A percentile compares a stretch with the other conserved stretches of the same genome.
Conservation (phyloP, 1,140 invertebrate genomes). For the Hyles vespertilio region DNA sequence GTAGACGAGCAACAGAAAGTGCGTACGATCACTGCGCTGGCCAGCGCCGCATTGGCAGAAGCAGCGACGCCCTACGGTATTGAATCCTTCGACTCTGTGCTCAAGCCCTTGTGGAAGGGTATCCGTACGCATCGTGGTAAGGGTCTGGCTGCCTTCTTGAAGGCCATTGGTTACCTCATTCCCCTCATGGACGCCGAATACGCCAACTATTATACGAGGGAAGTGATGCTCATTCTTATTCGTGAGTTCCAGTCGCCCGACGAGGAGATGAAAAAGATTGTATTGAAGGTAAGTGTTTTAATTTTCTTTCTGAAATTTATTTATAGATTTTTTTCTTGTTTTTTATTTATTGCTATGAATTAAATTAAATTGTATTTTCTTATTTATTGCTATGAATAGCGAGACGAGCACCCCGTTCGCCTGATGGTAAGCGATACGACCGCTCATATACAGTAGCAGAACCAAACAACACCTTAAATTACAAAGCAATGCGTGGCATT, state of each 20-base stretch:
- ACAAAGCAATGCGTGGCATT: too few relatives aligned
- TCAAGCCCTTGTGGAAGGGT: constrained; percentile 99
- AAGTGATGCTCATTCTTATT: constrained; percentile 99
- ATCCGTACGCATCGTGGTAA: constrained; percentile 98
- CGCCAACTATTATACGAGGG: constrained; percentile 99
- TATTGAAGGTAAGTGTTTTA: constrained; percentile 86
- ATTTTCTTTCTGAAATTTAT: background rate
- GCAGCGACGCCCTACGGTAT: constrained; percentile 99
- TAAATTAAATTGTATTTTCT: too few relatives aligned
- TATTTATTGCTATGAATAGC: too few relatives aligned
- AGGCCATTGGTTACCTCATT: constrained; percentile 99
- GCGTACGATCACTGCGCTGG: constrained; percentile 98
- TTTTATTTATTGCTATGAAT: too few relatives aligned
- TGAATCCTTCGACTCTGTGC: constrained; percentile 99
- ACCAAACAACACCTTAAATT: too few relatives aligned
- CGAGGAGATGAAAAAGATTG: constrained; percentile 99
- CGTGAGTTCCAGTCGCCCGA: constrained; percentile 99
- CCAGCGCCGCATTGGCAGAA: constrained; percentile 98
- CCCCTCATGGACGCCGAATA: constrained; percentile 99
- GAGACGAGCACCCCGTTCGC: too few relatives aligned
- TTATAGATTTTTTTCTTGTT: background rate
- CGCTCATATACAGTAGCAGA: too few relatives aligned
- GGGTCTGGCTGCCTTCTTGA: constrained; percentile 98
- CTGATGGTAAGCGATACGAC: too few relatives aligned
- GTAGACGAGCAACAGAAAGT: constrained; percentile 94